Evolutionary conservation across 2,888 invertebrate genomes (phyloP), one percentile per base, ranked within the genome.

Genomic region (Sphaerophoria rueppellii): DNA sequence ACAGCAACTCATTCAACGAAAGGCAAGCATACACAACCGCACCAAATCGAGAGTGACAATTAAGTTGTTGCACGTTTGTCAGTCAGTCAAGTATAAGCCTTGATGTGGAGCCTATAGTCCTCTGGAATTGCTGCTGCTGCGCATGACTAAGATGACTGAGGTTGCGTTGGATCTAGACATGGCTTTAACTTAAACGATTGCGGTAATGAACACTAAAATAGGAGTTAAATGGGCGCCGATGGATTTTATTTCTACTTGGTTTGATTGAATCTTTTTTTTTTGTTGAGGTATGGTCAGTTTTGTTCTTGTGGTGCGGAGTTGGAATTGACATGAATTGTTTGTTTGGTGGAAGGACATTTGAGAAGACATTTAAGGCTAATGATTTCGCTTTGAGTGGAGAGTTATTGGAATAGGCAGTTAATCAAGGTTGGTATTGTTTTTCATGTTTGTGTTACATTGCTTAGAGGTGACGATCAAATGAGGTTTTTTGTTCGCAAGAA

Each of bases 41-140:
- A 83, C 83, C 77, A 86, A 86, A 83, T 86, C 79, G 72, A 80
- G 79, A 83, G 83, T 83, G 83, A 83, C 83, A 83, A 83, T 83
- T 83, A 83, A 83, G 83, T 83, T 83, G 83, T 83, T 79, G 79
- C 72, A 34, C 79, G 72, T 76, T 79, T 75, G 83, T 83, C 75
- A 75, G 79, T 61, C 54, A 58, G 24, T 24, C 24, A n/a, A 12
- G 35, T 24, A 24, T 24, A 24, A 24, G 24, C 24, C 24, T 24
- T 24, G 24, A 2, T 24, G 1, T 24, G 24, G 24, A 24, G 24
- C 24, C 24, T n/a, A n/a, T n/a, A 50, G 72, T 71, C 67, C 46
- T 35, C 52, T 57, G 14, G 50, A 72, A 76, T 79, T 61, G 71
- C 71, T 79, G 40, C 12, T 11, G 60, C 80, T 69, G 83, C 67